Evolutionary conservation across 2,888 invertebrate species (phyloP).

Genomic region (Dicyrtomina minuta): DNA sequence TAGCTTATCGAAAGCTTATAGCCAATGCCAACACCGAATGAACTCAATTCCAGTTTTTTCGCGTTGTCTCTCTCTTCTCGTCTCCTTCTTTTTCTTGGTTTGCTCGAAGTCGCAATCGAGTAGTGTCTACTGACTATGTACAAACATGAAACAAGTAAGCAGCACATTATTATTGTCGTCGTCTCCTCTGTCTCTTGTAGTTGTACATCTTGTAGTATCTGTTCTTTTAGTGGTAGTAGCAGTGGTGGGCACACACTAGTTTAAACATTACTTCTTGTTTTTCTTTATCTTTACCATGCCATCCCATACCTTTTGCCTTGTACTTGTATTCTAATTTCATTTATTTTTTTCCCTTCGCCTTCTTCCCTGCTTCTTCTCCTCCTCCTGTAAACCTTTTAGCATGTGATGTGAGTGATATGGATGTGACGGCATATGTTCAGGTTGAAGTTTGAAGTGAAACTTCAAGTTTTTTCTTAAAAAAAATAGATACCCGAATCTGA

Average conservation of each 20-base stretch:
- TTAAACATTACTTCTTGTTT: too few species aligned
- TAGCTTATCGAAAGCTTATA: neutral
- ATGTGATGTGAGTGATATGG: too few species aligned
- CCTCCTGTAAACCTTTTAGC: too few species aligned
- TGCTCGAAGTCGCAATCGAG: neutral
- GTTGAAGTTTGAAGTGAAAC: too few species aligned
- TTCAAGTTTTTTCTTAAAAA: too few species aligned
- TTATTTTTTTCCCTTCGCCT: neutral
- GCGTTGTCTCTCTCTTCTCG: neutral
- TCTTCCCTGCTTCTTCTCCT: neutral
- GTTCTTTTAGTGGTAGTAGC: too few species aligned
- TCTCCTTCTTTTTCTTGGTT: neutral
- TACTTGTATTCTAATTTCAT: conserved; percentile 15
- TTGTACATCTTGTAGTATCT: neutral
- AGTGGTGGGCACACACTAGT: too few species aligned
- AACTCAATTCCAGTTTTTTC: conserved; percentile 3
- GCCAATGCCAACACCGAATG: conserved; percentile 1
- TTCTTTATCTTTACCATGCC: too few species aligned
- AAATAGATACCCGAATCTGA: too few species aligned
- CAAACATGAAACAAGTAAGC: neutral
- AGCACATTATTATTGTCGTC: neutral
- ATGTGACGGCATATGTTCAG: too few species aligned
- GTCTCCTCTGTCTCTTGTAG: neutral
- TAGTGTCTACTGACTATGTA: neutral
- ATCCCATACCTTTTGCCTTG: neutral